Conservation (phyloP, 2,797 vertebrate genomes). For the Alca torda region DNA sequence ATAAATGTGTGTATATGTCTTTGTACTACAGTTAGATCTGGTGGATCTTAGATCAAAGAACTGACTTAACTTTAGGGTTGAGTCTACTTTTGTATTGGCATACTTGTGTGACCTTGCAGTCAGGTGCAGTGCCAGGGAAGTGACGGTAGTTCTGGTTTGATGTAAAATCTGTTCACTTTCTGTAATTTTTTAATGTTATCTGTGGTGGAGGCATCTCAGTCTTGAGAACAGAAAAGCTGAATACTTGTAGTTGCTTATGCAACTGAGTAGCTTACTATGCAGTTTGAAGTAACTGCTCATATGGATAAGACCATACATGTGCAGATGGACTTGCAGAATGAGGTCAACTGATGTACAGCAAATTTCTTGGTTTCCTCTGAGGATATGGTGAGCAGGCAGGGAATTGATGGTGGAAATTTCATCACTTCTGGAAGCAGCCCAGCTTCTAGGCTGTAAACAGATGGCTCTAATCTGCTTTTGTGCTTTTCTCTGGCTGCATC, state of each 20-base stretch:
- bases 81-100: neutral
- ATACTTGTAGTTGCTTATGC: neutral
- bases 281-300: neutral
- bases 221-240: neutral
- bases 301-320: neutral
- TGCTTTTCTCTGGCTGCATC: constrained; percentile 38
- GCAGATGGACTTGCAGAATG: constrained; percentile 19
- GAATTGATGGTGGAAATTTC: constrained; percentile 8
- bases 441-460: constrained; percentile 42
- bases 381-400: neutral
- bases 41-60: neutral
- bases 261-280: neutral
- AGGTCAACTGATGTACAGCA: neutral
- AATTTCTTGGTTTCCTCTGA: neutral
- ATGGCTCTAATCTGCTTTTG: constrained; percentile 65
- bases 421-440: neutral
- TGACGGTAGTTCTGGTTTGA: neutral
- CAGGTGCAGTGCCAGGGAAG: neutral
- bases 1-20: neutral
- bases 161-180: neutral
- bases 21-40: neutral
- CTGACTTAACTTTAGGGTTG: neutral
- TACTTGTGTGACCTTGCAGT: neutral
- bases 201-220: neutral
- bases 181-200: neutral